Percentiles rank a stretch among this genome's conserved stretches.
Evolutionary conservation across 1,140 invertebrate species (phyloP).

Genomic region (Microvelia longipes): DNA sequence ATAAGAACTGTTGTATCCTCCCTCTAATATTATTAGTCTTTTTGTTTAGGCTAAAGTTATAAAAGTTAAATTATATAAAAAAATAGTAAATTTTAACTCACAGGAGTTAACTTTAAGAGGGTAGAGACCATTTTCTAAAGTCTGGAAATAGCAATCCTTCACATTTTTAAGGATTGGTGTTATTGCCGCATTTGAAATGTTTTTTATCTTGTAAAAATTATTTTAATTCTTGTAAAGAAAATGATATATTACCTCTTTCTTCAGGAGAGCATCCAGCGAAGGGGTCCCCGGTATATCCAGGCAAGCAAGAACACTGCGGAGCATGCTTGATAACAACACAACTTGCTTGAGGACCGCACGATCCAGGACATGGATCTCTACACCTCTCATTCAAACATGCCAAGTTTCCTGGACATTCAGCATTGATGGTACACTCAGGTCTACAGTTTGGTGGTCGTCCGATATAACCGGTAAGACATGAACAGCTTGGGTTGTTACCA

Average conservation of each 20-base stretch:
- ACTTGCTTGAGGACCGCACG: slow-evolving; percentile 64
- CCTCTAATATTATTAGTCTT: too few relatives aligned
- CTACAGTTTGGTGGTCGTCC: slow-evolving; percentile 65
- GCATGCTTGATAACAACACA: slow-evolving; percentile 68
- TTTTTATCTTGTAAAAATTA: too few relatives aligned
- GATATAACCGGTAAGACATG: slow-evolving; percentile 57
- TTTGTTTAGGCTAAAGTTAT: too few relatives aligned
- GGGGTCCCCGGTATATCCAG: slow-evolving; percentile 66
- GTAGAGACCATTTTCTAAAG: too few relatives aligned
- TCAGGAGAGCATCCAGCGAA: slow-evolving; percentile 51
- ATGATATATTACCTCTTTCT: slow-evolving; percentile 25
- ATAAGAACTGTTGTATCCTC: too few relatives aligned
- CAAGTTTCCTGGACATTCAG: slow-evolving; percentile 61
- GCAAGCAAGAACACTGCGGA: slow-evolving; percentile 60
- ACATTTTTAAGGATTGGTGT: too few relatives aligned
- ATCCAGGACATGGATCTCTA: slow-evolving; percentile 65
- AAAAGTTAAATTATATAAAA: too few relatives aligned
- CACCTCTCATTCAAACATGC: slow-evolving; percentile 69
- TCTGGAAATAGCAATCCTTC: too few relatives aligned
- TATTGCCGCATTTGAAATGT: too few relatives aligned
- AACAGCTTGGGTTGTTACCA: slow-evolving; percentile 54
- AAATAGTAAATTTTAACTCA: too few relatives aligned
- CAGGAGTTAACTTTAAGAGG: too few relatives aligned
- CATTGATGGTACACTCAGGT: slow-evolving; percentile 65
- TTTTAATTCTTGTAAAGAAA: too few relatives aligned